Percentiles rank a stretch among this genome's conserved stretches.
These are phyloP conservation scores for Flexamia atlantica DNA, from an alignment of 2,888 invertebrate genomes.

Conservation along the genomic window DNA sequence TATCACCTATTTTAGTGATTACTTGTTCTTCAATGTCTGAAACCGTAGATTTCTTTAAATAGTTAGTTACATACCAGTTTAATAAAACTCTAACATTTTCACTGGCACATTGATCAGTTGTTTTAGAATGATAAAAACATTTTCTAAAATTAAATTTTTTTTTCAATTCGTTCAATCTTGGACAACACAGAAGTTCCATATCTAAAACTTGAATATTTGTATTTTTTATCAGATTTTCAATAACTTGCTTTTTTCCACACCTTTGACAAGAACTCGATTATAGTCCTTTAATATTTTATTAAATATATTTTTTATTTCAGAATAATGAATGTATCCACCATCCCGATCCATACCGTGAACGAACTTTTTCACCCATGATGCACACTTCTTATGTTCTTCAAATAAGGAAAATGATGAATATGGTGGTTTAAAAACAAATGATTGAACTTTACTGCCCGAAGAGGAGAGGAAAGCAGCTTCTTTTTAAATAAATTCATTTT, in stretches of 20 bases:
- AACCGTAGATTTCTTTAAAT: not conserved
- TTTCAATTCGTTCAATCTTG: not conserved
- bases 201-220: not conserved
- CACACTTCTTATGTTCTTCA: not conserved
- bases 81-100: not conserved
- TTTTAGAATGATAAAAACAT: not conserved
- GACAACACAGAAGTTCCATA: not conserved
- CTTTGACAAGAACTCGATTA: not conserved
- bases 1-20: not conserved
- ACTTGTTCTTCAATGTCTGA: not conserved
- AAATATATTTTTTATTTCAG: not conserved
- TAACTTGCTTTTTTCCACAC: not conserved
- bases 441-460: not conserved
- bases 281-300: not conserved
- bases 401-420: not conserved
- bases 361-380: not conserved
- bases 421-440: slow-evolving; percentile 1
- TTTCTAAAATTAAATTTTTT: not conserved
- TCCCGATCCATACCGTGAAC: not conserved
- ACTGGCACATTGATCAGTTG: not conserved
- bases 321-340: not conserved
- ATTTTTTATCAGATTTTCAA: not conserved
- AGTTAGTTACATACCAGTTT: not conserved
- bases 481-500: not conserved
- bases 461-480: not conserved